Conservation (phyloP, 1,140 invertebrate genomes). For the Ceratoteleas bidentatus region DNA sequence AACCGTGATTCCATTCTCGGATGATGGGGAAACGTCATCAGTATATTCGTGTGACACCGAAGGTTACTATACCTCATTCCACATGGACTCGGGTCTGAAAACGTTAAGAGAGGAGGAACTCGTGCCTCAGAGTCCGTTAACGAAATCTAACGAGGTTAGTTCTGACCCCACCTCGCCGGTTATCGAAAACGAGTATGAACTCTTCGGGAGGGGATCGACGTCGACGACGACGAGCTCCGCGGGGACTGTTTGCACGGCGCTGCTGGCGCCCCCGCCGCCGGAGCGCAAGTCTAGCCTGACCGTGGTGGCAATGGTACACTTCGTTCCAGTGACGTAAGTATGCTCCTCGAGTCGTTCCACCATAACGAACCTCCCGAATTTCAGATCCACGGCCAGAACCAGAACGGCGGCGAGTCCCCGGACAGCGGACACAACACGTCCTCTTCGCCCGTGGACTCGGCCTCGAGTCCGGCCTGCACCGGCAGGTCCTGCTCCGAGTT, state of each 20-base stretch:
- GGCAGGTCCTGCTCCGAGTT: constrained; percentile 88
- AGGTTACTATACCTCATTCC: constrained; percentile 98
- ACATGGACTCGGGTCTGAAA: constrained; percentile 96
- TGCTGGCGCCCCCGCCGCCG: constrained; percentile 88
- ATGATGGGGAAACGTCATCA: constrained; percentile 94
- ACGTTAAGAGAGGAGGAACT: constrained; percentile 90
- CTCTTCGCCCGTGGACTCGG: constrained; percentile 89
- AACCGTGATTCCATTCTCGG: constrained; percentile 85
- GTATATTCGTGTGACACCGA: constrained; percentile 98
- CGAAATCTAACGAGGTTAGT: constrained; percentile 77
- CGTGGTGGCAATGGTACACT: not conserved
- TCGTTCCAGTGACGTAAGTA: not conserved
- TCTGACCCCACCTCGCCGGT: constrained; percentile 79
- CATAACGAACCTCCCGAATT: not conserved
- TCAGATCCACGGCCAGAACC: constrained; percentile 84
- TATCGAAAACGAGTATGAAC: constrained; percentile 92
- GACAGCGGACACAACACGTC: constrained; percentile 91
- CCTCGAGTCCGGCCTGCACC: constrained; percentile 84
- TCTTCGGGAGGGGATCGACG: constrained; percentile 93
- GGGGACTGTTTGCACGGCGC: constrained; percentile 91
- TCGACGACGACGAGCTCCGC: constrained; percentile 94
- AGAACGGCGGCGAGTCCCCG: constrained; percentile 86
- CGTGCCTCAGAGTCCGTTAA: constrained; percentile 72
- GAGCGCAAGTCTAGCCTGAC: constrained; percentile 83
- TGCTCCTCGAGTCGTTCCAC: not conserved